Evolutionary conservation across 2,113 vertebrate genomes (phyloP), one percentile per base, ranked within the genome.

Genomic region (Cariama cristata): DNA sequence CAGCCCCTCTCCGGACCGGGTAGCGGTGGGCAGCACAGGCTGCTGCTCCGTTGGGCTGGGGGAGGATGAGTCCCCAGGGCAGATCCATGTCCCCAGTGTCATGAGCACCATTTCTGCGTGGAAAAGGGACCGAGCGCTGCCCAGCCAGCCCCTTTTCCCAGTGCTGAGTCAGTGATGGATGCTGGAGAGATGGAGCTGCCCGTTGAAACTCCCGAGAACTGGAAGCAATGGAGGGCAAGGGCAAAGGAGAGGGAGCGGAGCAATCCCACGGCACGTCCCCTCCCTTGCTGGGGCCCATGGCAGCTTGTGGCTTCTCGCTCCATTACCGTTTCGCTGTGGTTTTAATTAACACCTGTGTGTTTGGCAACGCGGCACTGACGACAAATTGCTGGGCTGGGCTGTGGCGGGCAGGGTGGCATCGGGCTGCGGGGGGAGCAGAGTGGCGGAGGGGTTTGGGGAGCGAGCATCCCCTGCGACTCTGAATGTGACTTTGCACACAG

Each of bases 341-440:
- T 96, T 92, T 73, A 84, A 90, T 95, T 87, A 93, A 87, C 60
- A 73, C 40, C 40, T 11, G 15, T 4, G 42, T 26, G 69, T 64
- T 69, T 89, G 91, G 81, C 63, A 86, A 49, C 66, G 21, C 1
- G 14, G 58, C 27, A 42, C 45, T 4, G 4, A 20, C 3, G 7
- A 76, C n/a, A 26, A 45, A 33, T 44, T 35, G 66, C 68, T 42
- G 9, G 4, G 30, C 71, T 23, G 35, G 60, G 56, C 66, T 53
- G 56, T 2, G 5, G 52, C 2, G 15, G 81, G 55, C 79, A 77
- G 49, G 35, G 56, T 27, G 80, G 80, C 64, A 56, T 24, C 11
- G 52, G 16, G 67, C 67, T 60, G 71, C 4, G 3, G 35, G 13
- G 50, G 58, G 19, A 66, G 40, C n/a, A 10, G 66, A n/a, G 45